phyloP scores from a whole-genome alignment of 2,797 vertebrate species.

The Agapornis canus region DNA sequence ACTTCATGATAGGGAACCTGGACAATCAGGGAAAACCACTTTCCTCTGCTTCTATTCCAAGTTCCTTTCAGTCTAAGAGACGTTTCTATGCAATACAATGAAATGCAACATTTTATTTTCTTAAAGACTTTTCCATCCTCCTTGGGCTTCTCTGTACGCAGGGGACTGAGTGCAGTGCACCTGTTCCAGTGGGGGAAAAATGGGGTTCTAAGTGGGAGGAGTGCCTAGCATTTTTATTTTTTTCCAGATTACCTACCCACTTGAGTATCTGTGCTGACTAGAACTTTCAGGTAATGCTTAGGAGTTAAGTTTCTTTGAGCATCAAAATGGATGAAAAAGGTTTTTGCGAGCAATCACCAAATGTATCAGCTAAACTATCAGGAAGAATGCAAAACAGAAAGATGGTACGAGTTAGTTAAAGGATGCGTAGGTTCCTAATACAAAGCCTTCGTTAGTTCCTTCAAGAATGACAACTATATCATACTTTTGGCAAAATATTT shows the following conservation, averaged over 20 bases:
- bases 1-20: neutral
- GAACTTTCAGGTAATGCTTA: neutral
- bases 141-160: neutral
- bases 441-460: neutral
- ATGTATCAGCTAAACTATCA: neutral
- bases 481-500: neutral
- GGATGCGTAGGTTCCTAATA: neutral
- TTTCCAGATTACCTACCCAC: neutral
- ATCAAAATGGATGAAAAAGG: neutral
- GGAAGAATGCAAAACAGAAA: neutral
- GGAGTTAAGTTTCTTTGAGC: neutral
- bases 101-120: neutral
- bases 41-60: neutral
- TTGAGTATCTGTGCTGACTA: neutral
- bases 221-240: neutral
- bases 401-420: neutral
- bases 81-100: neutral
- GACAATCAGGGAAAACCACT: neutral
- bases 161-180: neutral
- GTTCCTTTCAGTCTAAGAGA: neutral
- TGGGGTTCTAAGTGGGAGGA: neutral
- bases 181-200: neutral
- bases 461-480: neutral
- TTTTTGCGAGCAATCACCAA: neutral
- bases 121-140: neutral